These are phyloP conservation scores for Halichondria panicea DNA, from an alignment of 37 sponge, comb jelly and placozoan species.

Conservation along the genomic window DNA sequence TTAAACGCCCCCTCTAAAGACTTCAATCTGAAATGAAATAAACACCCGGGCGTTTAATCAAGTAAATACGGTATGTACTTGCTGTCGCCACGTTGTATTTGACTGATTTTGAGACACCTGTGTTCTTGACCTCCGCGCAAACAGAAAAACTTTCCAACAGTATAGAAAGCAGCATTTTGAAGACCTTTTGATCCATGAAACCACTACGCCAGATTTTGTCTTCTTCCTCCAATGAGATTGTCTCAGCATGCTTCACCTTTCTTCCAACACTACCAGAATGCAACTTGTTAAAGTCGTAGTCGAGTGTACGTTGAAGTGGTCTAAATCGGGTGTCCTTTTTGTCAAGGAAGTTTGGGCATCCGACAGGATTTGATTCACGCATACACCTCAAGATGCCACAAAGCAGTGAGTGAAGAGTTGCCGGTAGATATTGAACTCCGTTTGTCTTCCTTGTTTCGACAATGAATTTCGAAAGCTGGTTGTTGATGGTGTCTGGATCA, in stretches of 20 bases:
- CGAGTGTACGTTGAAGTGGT: background rate
- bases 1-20: too few species aligned
- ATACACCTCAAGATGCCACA: background rate
- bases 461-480: background rate
- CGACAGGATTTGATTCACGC: background rate
- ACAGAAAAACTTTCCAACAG: conserved; percentile 24
- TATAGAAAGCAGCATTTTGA: conserved; percentile 11
- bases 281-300: background rate
- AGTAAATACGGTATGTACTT: too few species aligned
- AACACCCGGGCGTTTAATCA: too few species aligned
- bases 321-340: background rate
- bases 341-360: background rate
- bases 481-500: background rate
- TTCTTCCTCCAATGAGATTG: conserved; percentile 31
- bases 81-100: background rate
- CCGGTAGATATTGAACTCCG: background rate
- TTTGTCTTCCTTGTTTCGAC: background rate
- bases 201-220: conserved; percentile 19
- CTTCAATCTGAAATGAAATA: too few species aligned
- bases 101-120: too few species aligned
- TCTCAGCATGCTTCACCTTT: conserved; percentile 6
- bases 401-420: background rate
- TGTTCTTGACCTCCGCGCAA: conserved; percentile 32
- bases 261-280: background rate
- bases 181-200: conserved; percentile 2